Percentiles rank a stretch among this genome's conserved stretches.
These are phyloP conservation scores for Drosophila subsilvestris DNA, from an alignment of 2,888 invertebrate genomes.

Conservation along the genomic window DNA sequence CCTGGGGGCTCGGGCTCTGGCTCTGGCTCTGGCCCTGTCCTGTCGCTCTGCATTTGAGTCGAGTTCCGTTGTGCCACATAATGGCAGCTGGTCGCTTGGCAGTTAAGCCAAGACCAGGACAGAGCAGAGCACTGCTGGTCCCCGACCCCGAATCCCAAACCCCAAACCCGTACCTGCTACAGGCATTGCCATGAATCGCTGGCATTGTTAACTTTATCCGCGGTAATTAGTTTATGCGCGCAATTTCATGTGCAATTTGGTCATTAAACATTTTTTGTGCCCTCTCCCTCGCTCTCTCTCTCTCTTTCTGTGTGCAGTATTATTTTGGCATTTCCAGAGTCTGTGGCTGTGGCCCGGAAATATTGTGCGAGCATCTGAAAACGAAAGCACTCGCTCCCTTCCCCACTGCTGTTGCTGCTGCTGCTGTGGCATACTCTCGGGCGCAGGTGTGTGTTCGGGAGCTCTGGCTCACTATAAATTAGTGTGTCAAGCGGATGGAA, in stretches of 20 bases:
- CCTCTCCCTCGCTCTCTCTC: background rate
- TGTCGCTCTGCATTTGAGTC: conserved; percentile 31
- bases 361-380: conserved; percentile 41
- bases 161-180: background rate
- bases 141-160: background rate
- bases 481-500: conserved; percentile 44
- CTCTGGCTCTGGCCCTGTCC: background rate
- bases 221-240: conserved; percentile 78
- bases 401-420: conserved; percentile 7
- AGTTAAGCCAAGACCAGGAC: conserved; percentile 68
- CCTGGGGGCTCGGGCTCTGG: conserved; percentile 23
- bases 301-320: conserved; percentile 56
- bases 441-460: conserved; percentile 67
- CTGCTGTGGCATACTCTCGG: conserved; percentile 45
- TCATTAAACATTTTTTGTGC: conserved; percentile 63
- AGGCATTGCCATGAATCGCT: conserved; percentile 12
- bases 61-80: conserved; percentile 54
- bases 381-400: conserved; percentile 45
- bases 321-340: conserved; percentile 62
- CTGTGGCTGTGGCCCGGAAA: conserved; percentile 46
- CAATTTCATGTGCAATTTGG: conserved; percentile 79
- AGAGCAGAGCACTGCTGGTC: conserved; percentile 5
- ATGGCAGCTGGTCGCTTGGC: conserved; percentile 52
- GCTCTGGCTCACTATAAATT: conserved; percentile 69
- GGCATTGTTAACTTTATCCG: conserved; percentile 78